Evolutionary conservation across 2,113 vertebrate genomes (phyloP), one percentile per base, ranked within the genome.

Genomic region (Rissa tridactyla): DNA sequence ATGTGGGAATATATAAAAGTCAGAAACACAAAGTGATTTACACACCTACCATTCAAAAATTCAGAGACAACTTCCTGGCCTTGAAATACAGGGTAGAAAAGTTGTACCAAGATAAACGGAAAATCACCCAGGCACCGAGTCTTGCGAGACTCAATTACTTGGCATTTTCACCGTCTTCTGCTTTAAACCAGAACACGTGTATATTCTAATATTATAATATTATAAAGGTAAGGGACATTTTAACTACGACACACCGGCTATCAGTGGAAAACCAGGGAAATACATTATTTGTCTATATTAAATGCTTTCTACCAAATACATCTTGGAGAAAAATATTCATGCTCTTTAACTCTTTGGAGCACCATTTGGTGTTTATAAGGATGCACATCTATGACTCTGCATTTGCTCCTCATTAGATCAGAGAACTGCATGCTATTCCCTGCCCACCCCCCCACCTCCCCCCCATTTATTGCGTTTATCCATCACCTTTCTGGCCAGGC

Each of bases 321-420:
- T 3, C 51, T 47, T 29, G 3, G 34, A 81, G 65, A 60, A 78
- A 46, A 55, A 3, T 13, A 61, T 11, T 40, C 11, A 2, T 9
- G 10, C 29, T 42, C 51, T 32, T 29, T 7, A 11, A 10, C 49
- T 29, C 62, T 64, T 11, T 13, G 30, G 32, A 58, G 66, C 3
- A 15, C 44, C 5, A 15, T 4, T 12, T 22, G 52, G 61, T 40
- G 38, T 29, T 52, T 18, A 12, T 23, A 17, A 40, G 38, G 25
- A 19, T 5, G 18, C 2, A 1, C 4, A 32, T 4, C 23, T 4
- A 21, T 12, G 16, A 62, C 26, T 36, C 40, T 3, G 19, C 10
- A 27, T 34, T 66, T 42, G 38, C 19, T 69, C 27, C 72, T 49
- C 19, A 15, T 30, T 21, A 57, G 13, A 36, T 26, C 22, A 1